Evolutionary conservation across 23 tunicate genomes (phyloP), one percentile per base, ranked within the genome.

Genomic region (Ascidia mentula): DNA sequence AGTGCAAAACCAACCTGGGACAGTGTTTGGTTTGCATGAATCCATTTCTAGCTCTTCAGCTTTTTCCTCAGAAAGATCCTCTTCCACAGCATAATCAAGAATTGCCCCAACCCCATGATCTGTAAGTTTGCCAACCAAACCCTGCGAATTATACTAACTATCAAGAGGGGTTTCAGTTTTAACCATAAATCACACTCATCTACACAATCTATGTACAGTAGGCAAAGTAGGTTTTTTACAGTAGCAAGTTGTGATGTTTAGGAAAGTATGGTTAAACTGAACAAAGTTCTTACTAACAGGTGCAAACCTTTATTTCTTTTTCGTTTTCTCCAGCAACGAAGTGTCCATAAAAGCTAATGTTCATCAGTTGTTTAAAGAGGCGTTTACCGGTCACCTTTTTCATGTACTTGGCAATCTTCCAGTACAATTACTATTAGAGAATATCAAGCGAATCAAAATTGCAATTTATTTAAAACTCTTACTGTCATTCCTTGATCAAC

Each of bases 11-110:
- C 12, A 20, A 53, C 65, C 65, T 31, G 39, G 6, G 31, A 39
- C n/a, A 78, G 31, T 22, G 32, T 77, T 72, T 38, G 98, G 75
- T 34, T 36, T 38, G 53, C 98, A 92, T 20, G 98, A 83, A 40
- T 72, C 71, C 98, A 92, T 92, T 85, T 92, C 98, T 15, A 92
- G 70, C 74, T 92, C 89, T 69, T 89, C 86, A 22, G 95, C 99
- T 73, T 95, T 92, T 74, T 95, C 99, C 53, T 95, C 96, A 7
- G 88, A 79, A 32, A 95, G 36, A 34, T 95, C 99, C 82, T 95
- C 99, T 69, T 95, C 99, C 1, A 95, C 99, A 60, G 95, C 99
- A 69, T 95, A 95, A 86, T 95, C 99, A n/a, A 95, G 70, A 75
- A 95, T 95, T 22, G 96, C 80, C 34, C 99, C 99, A 15, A 95